Evolutionary conservation across 2,888 invertebrate genomes (phyloP), one percentile per base, ranked within the genome.

Genomic region (Agonopterix subpropinquella): DNA sequence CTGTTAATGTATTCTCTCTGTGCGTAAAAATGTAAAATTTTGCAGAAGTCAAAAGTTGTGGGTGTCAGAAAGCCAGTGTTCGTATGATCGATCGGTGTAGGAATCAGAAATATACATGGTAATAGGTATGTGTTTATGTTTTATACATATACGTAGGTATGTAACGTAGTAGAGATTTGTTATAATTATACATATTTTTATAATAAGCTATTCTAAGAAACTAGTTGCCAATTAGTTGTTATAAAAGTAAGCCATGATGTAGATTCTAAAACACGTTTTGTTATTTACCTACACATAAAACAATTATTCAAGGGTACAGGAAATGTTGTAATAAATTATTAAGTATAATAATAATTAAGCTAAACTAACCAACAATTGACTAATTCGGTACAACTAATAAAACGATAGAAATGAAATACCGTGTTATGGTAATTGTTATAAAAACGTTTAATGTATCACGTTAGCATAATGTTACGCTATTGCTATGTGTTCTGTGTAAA

Each of bases 1-100:
- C 70, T 75, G 78, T 77, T 65, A 71, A 67, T 70, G 73, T 72
- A 64, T 59, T 55, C 41, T 37, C 41, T 39, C 13, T 43, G 71
- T 73, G 77, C 82, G 69, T 67, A 65, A 47, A 47, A 42, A 42
- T 42, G 42, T 39, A 39, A 39, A 11, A 39, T 39, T 39, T 11
- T 39, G 10, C 11, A 11, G 39, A 10, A 39, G 42, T 42, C 36
- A 49, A 11, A 11, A 11, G 11, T 42, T n/a, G 11, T 42, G 11
- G 42, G 42, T 11, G 42, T 42, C 11, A 42, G 13, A 41, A 52
- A 52, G 52, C 52, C 41, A 36, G 52, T 52, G 52, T 52, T 47
- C 13, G 15, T 13, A 52, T 52, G 52, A 47, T 47, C 43, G 47
- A 47, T 9, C 43, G 9, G 52, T 52, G 52, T 35, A 39, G 41